phyloP scores from a whole-genome alignment of 2,888 invertebrate species.

The Thecophora atra region DNA sequence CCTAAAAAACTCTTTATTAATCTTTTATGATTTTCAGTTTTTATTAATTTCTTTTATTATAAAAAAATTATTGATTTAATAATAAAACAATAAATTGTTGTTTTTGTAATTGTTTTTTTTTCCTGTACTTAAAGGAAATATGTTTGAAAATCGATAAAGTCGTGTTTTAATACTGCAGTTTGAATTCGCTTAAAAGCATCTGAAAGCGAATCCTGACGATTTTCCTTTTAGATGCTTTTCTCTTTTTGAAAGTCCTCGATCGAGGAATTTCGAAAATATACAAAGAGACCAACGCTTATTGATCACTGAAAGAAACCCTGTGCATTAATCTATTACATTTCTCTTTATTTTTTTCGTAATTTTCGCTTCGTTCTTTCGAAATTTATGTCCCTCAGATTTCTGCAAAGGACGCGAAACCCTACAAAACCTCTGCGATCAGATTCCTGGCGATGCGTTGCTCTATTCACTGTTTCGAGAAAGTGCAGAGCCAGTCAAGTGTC shows the following conservation, averaged over 20 bases:
- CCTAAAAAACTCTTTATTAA: not conserved
- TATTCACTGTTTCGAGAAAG: slow-evolving; percentile 91
- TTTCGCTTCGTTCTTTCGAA: slow-evolving; percentile 56
- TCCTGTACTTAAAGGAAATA: not conserved
- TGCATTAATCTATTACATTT: slow-evolving; percentile 62
- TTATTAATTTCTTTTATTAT: not conserved
- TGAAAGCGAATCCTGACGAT: not conserved
- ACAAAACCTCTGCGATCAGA: slow-evolving; percentile 83
- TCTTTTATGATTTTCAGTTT: not conserved
- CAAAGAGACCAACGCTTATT: not conserved
- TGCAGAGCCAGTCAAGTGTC: slow-evolving; percentile 89
- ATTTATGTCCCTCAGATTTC: slow-evolving; percentile 67
- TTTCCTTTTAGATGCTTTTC: not conserved
- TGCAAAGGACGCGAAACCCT: slow-evolving; percentile 73
- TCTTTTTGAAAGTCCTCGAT: not conserved
- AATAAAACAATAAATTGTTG: slow-evolving; percentile 35
- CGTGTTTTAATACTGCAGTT: slow-evolving; percentile 31
- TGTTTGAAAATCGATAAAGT: not conserved
- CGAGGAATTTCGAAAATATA: slow-evolving; percentile 1
- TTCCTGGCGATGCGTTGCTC: slow-evolving; percentile 87
- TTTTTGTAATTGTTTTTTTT: slow-evolving; percentile 26
- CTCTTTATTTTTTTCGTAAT: slow-evolving; percentile 39
- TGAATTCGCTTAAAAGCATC: slow-evolving; percentile 28
- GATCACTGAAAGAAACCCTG: slow-evolving; percentile 51
- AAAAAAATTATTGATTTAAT: not conserved